Base-by-base conservation (phyloP, 2,888 invertebrate genomes). In the Tridacna gigas region DNA sequence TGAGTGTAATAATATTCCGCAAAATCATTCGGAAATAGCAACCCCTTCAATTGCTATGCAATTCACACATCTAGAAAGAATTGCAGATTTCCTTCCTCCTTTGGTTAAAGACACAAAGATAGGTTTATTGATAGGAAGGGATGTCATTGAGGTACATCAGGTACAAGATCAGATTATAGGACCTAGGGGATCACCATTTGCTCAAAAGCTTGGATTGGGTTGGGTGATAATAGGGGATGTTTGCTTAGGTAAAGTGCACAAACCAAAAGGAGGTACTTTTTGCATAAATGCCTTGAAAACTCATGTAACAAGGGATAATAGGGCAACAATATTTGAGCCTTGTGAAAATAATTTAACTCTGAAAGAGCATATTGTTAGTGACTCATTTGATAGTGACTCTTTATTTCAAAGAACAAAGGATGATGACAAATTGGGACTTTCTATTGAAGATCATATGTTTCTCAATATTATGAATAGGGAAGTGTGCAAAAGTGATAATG, bases 191-290 rank as follows among this genome's bases (percentile, higher is more conserved):
- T n/a, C 74, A 1, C 84, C 80, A 2, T 82, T 82, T 74, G 81
- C 79, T 3, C 84, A 81, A 66, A 60, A 37, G 18, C 28, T 84
- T 9, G 48, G 13, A 18, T 48, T 82, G 2, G 81, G 81, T 7
- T 84, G 87, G 84, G 75, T 86, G 4, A 67, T 86, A 26, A 45
- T 88, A 26, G 89, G 83, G 9, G 86, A 88, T 48, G 78, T 77
- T 0, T 88, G 87, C 75, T 48, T 89, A 5, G 82, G 84, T 1
- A 85, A 86, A 22, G 63, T 74, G 9, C 85, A 85, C 60, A 51
- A 5, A 2, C 84, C 84, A 3, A 28, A 66, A 2, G 15, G 20
- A 0, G 26, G 74, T 4, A 45, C 63, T 48, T 76, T 77, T 15
- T 78, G 79, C 47, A 75, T 81, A 0, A 65, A 61, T 22, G 15